Evolutionary conservation across 2,113 vertebrate species (phyloP).

Genomic region (Cnemophilus loriae): DNA sequence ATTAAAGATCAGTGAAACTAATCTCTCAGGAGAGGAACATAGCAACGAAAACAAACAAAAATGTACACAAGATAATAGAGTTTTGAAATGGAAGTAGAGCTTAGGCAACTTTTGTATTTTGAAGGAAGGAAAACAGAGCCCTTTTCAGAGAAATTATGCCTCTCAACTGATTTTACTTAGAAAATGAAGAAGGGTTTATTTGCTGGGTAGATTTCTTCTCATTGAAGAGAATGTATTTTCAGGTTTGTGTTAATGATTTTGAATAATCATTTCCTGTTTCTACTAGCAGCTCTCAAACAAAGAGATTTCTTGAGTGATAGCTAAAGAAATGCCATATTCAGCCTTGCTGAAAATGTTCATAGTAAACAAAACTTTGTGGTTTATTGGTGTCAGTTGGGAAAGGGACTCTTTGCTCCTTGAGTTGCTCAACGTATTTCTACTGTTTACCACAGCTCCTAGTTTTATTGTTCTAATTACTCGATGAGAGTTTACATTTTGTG

Average conservation of each 20-base stretch:
- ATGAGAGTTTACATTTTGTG: background rate
- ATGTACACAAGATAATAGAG: background rate
- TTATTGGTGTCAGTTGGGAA: conserved; percentile 7
- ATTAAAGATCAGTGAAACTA: background rate
- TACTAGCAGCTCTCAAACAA: conserved; percentile 39
- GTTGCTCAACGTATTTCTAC: background rate
- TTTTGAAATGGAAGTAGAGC: background rate
- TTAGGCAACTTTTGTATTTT: conserved; percentile 19
- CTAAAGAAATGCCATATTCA: conserved; percentile 32
- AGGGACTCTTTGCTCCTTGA: background rate
- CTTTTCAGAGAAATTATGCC: background rate
- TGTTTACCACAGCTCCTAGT: background rate
- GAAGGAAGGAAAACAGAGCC: conserved; percentile 6
- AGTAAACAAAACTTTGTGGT: conserved; percentile 23
- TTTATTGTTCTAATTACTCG: conserved; percentile 3
- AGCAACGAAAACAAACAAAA: background rate
- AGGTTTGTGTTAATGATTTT: conserved; percentile 50
- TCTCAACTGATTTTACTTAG: background rate
- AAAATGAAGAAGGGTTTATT: conserved; percentile 15
- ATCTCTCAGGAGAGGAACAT: background rate
- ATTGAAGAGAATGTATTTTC: conserved; percentile 46
- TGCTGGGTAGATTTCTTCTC: conserved; percentile 16
- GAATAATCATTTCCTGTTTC: conserved; percentile 52
- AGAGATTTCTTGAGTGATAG: conserved; percentile 55
- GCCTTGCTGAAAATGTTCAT: background rate